These are phyloP conservation scores for Vanacampus margaritifer DNA, from an alignment of 2,113 vertebrate species.

Conservation along the genomic window DNA sequence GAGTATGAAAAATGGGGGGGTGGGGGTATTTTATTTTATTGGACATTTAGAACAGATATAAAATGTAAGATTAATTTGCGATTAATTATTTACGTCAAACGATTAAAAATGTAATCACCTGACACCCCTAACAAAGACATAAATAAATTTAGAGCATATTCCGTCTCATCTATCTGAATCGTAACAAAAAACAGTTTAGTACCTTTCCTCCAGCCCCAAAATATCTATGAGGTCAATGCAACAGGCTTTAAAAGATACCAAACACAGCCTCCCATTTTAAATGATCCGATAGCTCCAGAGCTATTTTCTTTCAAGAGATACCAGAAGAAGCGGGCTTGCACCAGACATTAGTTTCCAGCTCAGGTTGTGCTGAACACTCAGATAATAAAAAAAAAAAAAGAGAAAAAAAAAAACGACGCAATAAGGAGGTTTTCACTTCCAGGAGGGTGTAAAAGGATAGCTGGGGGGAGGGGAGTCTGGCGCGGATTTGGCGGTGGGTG, in stretches of 20 bases:
- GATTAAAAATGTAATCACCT: too few relatives aligned
- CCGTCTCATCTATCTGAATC: too few relatives aligned
- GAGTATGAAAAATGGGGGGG: too few relatives aligned
- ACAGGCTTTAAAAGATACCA: not conserved
- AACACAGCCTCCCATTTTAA: not conserved
- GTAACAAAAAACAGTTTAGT: too few relatives aligned
- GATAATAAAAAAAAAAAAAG: not conserved
- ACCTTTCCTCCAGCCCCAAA: not conserved
- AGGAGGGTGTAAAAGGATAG: conserved; percentile 64
- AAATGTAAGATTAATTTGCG: too few relatives aligned
- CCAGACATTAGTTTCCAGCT: conserved; percentile 25
- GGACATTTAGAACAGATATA: too few relatives aligned
- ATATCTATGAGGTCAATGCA: not conserved
- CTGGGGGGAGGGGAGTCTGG: conserved; percentile 23
- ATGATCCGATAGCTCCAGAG: not conserved
- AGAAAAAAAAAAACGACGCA: conserved; percentile 45
- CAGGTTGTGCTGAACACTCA: conserved; percentile 44
- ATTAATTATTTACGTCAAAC: too few relatives aligned
- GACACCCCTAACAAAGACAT: too few relatives aligned
- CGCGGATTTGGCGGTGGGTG: conserved; percentile 52
- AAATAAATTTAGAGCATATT: too few relatives aligned
- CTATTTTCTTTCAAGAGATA: not conserved
- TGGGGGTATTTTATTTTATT: too few relatives aligned
- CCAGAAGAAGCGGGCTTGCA: conserved; percentile 7
- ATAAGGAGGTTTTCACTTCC: conserved; percentile 56